Evolutionary conservation across 2,113 vertebrate species (phyloP).

Genomic region (Puntigrus tetrazona): DNA sequence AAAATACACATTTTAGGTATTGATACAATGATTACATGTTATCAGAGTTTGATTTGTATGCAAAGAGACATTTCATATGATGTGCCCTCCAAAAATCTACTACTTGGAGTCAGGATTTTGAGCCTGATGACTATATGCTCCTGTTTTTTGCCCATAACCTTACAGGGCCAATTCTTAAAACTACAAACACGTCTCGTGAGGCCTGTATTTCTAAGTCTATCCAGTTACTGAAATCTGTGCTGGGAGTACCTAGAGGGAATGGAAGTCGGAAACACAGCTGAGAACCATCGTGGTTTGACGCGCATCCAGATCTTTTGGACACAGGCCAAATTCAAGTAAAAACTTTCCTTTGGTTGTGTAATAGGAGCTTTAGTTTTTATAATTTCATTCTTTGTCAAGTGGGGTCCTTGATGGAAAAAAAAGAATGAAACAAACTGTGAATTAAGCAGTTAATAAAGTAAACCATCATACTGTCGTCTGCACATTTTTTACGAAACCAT

Average conservation of each 20-base stretch:
- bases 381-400: conserved; percentile 37
- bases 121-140: conserved; percentile 55
- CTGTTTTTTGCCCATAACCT: conserved; percentile 57
- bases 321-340: conserved; percentile 82
- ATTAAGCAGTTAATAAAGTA: conserved; percentile 31
- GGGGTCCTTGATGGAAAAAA: neutral
- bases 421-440: conserved; percentile 7
- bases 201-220: conserved; percentile 71
- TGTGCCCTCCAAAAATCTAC: conserved; percentile 53
- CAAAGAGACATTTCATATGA: neutral
- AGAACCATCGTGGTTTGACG: conserved; percentile 82
- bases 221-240: conserved; percentile 76
- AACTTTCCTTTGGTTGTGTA: conserved; percentile 86
- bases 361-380: conserved; percentile 74
- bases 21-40: neutral
- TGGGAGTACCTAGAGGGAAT: conserved; percentile 78
- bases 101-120: conserved; percentile 56
- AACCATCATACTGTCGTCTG: conserved; percentile 13
- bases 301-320: conserved; percentile 82
- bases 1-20: too few relatives aligned
- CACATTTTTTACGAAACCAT: conserved; percentile 16
- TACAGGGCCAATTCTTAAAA: conserved; percentile 74
- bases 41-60: neutral
- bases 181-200: conserved; percentile 71
- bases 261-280: conserved; percentile 82